A percentile compares a stretch with the other conserved stretches of the same genome.
phyloP scores from a whole-genome alignment of 2,113 vertebrate species.

The Ahaetulla prasina region DNA sequence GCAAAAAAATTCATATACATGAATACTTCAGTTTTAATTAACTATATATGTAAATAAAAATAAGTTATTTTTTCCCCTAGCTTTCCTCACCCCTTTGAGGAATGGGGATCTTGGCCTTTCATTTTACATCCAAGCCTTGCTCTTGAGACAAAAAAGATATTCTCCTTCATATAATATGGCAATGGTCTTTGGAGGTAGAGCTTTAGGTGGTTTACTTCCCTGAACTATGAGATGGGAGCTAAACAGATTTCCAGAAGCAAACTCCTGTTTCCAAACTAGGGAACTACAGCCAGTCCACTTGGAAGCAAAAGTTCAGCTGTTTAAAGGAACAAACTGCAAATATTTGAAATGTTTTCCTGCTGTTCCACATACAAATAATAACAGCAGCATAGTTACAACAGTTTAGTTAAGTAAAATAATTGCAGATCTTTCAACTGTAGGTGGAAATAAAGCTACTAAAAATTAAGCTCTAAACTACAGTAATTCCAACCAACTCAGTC shows the following conservation, averaged over 20 bases:
- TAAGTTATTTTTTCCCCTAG: neutral
- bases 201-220: neutral
- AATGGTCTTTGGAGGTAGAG: neutral
- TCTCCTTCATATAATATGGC: neutral
- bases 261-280: neutral
- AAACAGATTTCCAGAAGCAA: neutral
- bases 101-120: neutral
- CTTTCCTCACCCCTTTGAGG: neutral
- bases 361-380: neutral
- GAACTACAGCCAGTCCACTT: no score
- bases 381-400: neutral
- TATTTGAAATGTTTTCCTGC: neutral
- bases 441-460: constrained; percentile 24
- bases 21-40: neutral
- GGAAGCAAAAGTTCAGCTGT: neutral
- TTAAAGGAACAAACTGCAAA: neutral
- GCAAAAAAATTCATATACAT: neutral
- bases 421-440: constrained; percentile 25
- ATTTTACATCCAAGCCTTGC: neutral
- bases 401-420: constrained; percentile 8
- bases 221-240: neutral
- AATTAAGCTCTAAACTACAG: constrained; percentile 14
- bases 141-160: neutral
- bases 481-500: constrained; percentile 28
- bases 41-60: neutral